Conservation (phyloP, 2,113 vertebrate species). For the Brachyhypopomus gauderio region DNA sequence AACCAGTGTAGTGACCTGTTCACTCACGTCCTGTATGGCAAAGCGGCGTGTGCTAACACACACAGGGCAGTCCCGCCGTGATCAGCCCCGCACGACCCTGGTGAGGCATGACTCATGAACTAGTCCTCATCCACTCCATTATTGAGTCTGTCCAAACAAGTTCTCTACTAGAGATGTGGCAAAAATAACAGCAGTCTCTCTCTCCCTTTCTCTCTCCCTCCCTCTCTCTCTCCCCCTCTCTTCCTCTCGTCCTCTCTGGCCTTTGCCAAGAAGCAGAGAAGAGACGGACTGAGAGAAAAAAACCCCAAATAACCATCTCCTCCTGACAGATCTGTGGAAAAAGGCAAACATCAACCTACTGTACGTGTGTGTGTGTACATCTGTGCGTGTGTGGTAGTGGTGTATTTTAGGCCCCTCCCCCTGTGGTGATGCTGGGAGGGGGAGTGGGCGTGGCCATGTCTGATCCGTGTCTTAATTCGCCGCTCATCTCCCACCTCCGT, state of each 20-base stretch:
- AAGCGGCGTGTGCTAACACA: no score
- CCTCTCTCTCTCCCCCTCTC: not conserved
- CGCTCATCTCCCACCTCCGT: constrained; percentile 5
- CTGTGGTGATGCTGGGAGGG: no score
- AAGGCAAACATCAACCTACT: constrained; percentile 15
- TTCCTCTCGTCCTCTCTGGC: not conserved
- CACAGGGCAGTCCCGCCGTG: no score
- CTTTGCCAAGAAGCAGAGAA: not conserved
- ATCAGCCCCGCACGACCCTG: no score
- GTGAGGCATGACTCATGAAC: no score
- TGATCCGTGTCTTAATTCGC: constrained; percentile 20
- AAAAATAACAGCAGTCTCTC: not conserved
- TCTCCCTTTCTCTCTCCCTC: not conserved
- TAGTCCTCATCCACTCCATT: no score
- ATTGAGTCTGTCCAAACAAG: no score
- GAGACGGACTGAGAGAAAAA: not conserved
- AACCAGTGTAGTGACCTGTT: no score
- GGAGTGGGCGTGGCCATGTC: constrained; percentile 5
- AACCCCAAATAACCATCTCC: constrained; percentile 11
- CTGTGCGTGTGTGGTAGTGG: no score
- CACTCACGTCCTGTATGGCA: no score
- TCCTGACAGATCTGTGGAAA: not conserved
- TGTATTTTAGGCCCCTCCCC: no score
- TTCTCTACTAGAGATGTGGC: no score
- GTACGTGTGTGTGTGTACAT: not conserved